These are phyloP conservation scores for Pomatorhinus ruficollis DNA, from an alignment of 2,113 vertebrate genomes.

Conservation along the genomic window DNA sequence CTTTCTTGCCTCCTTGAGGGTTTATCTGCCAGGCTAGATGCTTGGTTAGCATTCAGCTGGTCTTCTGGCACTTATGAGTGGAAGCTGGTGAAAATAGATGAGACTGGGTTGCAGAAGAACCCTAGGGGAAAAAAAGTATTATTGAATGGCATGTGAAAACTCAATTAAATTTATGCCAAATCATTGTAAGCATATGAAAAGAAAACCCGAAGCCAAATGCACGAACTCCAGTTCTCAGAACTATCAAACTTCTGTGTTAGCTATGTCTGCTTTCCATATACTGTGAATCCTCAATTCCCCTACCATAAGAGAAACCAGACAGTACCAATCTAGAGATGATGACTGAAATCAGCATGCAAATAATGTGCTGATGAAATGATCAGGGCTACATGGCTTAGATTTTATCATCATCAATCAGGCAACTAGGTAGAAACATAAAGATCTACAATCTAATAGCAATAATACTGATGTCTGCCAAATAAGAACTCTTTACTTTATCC, in stretches of 20 bases:
- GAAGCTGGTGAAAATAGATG: conserved; percentile 71
- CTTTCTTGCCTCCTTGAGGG: conserved; percentile 62
- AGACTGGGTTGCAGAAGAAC: conserved; percentile 46
- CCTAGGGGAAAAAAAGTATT: conserved; percentile 42
- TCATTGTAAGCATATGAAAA: conserved; percentile 13
- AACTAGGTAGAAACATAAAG: not conserved
- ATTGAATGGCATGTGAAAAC: conserved; percentile 52
- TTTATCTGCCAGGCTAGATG: conserved; percentile 68
- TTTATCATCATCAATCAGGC: not conserved
- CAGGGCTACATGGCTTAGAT: not conserved
- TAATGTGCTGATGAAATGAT: not conserved
- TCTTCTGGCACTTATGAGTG: conserved; percentile 56
- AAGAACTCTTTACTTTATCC: not conserved
- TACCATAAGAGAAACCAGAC: not conserved
- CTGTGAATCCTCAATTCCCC: not conserved
- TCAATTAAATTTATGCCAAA: conserved; percentile 53
- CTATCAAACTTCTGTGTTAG: not conserved
- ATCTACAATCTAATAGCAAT: not conserved
- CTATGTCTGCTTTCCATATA: not conserved
- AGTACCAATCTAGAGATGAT: not conserved
- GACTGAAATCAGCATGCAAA: not conserved
- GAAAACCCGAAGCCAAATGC: not conserved
- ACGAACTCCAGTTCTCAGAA: not conserved
- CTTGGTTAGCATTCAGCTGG: conserved; percentile 67
- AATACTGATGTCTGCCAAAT: not conserved